These are phyloP conservation scores for Apolygus lucorum DNA, from an alignment of 1,140 invertebrate genomes.

Conservation along the genomic window DNA sequence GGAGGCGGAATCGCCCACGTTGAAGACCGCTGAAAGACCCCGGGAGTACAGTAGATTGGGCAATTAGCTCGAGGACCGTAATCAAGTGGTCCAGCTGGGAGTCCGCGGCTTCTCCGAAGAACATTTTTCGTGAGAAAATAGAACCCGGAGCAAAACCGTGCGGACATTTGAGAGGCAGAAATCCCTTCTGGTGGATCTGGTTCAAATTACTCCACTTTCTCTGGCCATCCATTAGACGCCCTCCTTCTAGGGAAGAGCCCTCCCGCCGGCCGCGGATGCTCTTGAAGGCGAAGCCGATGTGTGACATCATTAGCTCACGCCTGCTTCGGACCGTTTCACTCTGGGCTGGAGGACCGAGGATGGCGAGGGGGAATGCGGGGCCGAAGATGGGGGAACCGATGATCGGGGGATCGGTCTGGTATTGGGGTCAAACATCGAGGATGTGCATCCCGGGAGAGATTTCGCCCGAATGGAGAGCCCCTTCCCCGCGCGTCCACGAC, in stretches of 20 bases:
- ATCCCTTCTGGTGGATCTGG: not conserved
- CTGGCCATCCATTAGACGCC: conserved; percentile 4
- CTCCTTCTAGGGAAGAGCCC: conserved; percentile 11
- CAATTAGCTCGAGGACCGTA: no score
- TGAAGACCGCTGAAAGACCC: no score
- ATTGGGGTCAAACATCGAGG: not conserved
- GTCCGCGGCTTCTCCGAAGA: no score
- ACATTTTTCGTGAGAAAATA: not conserved
- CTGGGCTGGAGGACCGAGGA: not conserved
- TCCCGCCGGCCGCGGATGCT: not conserved
- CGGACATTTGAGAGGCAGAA: conserved; percentile 1
- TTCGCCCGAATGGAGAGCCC: no score
- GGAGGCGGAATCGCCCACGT: no score
- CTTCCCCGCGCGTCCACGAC: no score
- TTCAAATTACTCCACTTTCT: conserved; percentile 15
- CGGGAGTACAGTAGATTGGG: no score
- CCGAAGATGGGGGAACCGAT: not conserved
- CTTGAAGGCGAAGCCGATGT: conserved; percentile 6
- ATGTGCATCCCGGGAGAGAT: not conserved
- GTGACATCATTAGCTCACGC: conserved; percentile 8
- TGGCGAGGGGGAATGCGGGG: no score
- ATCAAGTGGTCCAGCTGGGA: no score
- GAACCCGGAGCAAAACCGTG: not conserved
- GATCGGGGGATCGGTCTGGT: not conserved
- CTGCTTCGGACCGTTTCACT: conserved; percentile 4